Conservation (phyloP, 1,140 invertebrate genomes). For the Polypedilum vanderplanki region DNA sequence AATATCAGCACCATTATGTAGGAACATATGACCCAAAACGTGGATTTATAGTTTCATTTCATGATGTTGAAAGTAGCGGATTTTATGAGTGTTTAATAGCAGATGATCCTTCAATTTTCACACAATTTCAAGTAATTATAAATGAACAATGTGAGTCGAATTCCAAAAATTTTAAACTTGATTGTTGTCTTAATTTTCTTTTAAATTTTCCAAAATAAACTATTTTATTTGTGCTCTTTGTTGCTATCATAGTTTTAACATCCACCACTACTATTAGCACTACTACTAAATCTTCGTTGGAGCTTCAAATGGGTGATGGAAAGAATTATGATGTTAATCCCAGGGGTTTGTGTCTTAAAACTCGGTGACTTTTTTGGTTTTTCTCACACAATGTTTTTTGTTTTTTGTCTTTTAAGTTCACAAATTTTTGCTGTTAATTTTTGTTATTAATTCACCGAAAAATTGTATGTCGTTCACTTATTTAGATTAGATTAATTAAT, state of each 20-base stretch:
- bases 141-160: conserved; percentile 38
- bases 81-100: conserved; percentile 46
- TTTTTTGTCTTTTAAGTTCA: too few species aligned
- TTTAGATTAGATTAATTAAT: too few species aligned
- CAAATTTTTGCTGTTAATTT: too few species aligned
- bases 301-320: conserved; percentile 8
- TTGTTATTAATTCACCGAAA: too few species aligned
- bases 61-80: conserved; percentile 43
- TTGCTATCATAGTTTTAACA: conserved; percentile 9
- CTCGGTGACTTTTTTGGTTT: too few species aligned
- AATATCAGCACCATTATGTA: conserved; percentile 31
- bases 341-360: background rate
- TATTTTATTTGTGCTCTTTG: background rate
- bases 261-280: background rate
- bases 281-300: background rate
- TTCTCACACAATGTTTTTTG: too few species aligned
- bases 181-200: background rate
- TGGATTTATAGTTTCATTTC: conserved; percentile 50
- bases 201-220: background rate
- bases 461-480: too few species aligned
- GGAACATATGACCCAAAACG: conserved; percentile 51
- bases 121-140: conserved; percentile 42
- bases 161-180: background rate
- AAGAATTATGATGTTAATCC: background rate
- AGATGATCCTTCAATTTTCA: conserved; percentile 33